Evolutionary conservation across 2,888 invertebrate genomes (phyloP), one percentile per base, ranked within the genome.

Genomic region (Zaprionus obscuricornis): DNA sequence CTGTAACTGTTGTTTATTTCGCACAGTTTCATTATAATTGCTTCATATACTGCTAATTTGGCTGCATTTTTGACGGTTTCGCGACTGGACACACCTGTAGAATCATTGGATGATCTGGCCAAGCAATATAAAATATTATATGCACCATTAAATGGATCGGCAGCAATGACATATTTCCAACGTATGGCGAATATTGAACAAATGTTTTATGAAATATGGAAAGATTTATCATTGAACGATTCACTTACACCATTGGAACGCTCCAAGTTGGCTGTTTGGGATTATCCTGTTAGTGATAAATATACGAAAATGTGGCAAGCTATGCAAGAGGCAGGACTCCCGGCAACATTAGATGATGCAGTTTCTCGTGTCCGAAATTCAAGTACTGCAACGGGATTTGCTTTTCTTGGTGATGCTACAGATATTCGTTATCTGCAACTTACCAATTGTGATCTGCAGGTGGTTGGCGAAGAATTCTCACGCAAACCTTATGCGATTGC

Each of bases 271-370:
- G 98, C 99, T 0, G 99, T 99, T 0, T 99, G 98, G 98, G 98
- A 99, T 89, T 99, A 99, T 89, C 99, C 99, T 0, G 98, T 99
- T 0, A 97, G 97, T 85, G 98, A 99, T 90, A 98, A 97, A 87
- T 99, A 97, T 90, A 98, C 98, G 29, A 99, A 98, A 91, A 98
- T 99, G 95, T 98, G 98, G 96, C 96, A 98, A 88, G 96, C 97
- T 0, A 99, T 98, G 97, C 92, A 93, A 82, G 93, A 93, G 57
- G 96, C 97, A 0, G 93, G 93, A 0, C 92, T 98, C 7, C 98
- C 98, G 0, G 92, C 93, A 20, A 93, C 93, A 2, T 92, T 96
- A 29, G 94, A 95, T 0, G 96, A 95, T 69, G 98, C 98, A 0
- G 91, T 98, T 0, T 91, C 92, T 5, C 92, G 95, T 54, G 96